These are phyloP conservation scores for Psittacara wagleri DNA, from an alignment of 2,113 vertebrate species.

Conservation along the genomic window DNA sequence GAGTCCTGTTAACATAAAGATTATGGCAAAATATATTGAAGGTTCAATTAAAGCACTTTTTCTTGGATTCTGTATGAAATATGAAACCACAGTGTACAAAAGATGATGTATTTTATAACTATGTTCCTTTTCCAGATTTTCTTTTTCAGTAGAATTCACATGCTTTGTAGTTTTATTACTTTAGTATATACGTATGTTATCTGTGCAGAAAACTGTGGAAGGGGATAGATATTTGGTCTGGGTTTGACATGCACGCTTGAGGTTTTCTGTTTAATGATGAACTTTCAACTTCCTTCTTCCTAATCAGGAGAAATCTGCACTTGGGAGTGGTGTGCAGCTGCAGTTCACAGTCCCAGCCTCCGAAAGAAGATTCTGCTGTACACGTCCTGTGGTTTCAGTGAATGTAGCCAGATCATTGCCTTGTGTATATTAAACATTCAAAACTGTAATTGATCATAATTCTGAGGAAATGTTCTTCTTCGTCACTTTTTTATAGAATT, in stretches of 20 bases:
- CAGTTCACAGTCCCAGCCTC: not conserved
- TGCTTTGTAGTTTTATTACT: not conserved
- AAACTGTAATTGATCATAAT: not conserved
- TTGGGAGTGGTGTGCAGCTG: slow-evolving; percentile 41
- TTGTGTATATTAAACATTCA: not conserved
- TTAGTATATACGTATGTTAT: not conserved
- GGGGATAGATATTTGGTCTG: not conserved
- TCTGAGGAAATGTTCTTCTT: not conserved
- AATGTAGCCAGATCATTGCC: not conserved
- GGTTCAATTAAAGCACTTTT: slow-evolving; percentile 60
- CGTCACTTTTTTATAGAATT: slow-evolving; percentile 18
- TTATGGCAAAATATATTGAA: slow-evolving; percentile 62
- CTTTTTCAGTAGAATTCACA: not conserved
- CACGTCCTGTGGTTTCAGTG: not conserved
- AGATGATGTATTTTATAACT: slow-evolving; percentile 23
- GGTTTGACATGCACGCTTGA: not conserved
- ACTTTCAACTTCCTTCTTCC: slow-evolving; percentile 38
- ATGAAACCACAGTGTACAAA: slow-evolving; percentile 31
- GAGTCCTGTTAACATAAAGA: slow-evolving; percentile 75
- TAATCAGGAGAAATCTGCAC: slow-evolving; percentile 52
- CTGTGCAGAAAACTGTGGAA: not conserved
- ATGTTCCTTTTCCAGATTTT: not conserved
- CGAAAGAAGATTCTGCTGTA: slow-evolving; percentile 6
- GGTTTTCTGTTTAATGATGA: slow-evolving; percentile 24
- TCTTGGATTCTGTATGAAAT: slow-evolving; percentile 54